Percentiles rank a stretch among this genome's conserved stretches.
phyloP scores from a whole-genome alignment of 2,113 vertebrate genomes.

The Astur gentilis region DNA sequence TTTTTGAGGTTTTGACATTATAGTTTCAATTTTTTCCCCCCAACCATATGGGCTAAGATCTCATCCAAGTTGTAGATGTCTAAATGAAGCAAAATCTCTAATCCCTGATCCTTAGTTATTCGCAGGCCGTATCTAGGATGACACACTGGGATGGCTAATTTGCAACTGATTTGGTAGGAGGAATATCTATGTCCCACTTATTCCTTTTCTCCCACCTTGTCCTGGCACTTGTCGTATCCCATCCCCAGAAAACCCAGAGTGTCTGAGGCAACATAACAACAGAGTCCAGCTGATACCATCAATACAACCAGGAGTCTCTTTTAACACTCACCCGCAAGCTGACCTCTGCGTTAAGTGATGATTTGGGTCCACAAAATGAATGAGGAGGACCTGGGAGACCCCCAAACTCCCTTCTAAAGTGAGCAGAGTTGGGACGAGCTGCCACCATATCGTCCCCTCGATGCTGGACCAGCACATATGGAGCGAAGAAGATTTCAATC shows the following conservation, averaged over 20 bases:
- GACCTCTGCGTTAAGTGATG: background rate
- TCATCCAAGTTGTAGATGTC: background rate
- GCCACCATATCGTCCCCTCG: rapidly evolving
- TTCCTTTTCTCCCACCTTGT: background rate
- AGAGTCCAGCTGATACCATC: background rate
- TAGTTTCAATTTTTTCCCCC: background rate
- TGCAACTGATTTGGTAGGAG: background rate
- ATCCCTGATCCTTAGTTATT: background rate
- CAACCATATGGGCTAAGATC: background rate
- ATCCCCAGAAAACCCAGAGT: background rate
- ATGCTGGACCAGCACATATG: background rate
- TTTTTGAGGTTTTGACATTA: background rate
- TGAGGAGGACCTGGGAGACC: background rate
- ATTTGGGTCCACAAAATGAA: background rate
- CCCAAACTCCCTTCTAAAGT: background rate
- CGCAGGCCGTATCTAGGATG: background rate
- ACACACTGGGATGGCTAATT: background rate
- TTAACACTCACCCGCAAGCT: background rate
- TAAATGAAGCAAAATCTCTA: background rate
- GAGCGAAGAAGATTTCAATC: background rate
- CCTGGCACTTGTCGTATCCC: background rate
- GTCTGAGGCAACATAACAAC: background rate
- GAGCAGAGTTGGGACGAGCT: background rate
- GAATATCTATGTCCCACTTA: background rate
- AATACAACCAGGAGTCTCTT: background rate